These are phyloP conservation scores for Drosophila serrata DNA, from an alignment of 1,140 invertebrate species.

Conservation along the genomic window DNA sequence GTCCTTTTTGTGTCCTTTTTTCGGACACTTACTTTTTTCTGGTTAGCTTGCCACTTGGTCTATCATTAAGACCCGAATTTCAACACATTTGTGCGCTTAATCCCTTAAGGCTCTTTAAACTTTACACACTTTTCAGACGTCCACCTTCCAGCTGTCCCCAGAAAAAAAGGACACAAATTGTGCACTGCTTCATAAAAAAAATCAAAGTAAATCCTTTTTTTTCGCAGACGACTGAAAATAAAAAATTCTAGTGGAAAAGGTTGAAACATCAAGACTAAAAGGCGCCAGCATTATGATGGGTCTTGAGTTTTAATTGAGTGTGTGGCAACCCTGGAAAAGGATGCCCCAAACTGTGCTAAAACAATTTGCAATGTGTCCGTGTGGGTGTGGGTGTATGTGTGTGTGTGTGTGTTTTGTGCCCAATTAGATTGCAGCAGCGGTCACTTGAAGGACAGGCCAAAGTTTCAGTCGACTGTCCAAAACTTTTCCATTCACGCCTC, in stretches of 20 bases:
- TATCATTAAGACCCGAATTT: conserved; percentile 74
- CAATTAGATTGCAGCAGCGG: conserved; percentile 78
- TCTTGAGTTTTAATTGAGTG: conserved; percentile 85
- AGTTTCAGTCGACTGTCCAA: conserved; percentile 53
- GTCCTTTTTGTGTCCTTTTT: conserved; percentile 55
- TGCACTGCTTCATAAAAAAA: conserved; percentile 31
- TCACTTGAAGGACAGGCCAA: conserved; percentile 74
- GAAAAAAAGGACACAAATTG: conserved; percentile 53
- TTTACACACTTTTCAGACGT: conserved; percentile 79
- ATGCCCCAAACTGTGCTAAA: conserved; percentile 72
- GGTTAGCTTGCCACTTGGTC: conserved; percentile 43
- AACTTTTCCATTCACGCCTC: conserved; percentile 76
- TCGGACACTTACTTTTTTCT: conserved; percentile 43
- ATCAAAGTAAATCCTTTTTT: conserved; percentile 75
- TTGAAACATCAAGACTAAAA: conserved; percentile 80
- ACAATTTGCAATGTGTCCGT: conserved; percentile 65
- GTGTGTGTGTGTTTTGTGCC: conserved; percentile 51
- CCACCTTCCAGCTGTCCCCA: conserved; percentile 11
- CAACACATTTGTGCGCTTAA: conserved; percentile 82
- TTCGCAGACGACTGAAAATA: conserved; percentile 29
- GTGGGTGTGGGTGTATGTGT: conserved; percentile 50
- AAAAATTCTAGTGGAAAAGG: conserved; percentile 58
- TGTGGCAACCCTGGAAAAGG: conserved; percentile 55
- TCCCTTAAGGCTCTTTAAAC: conserved; percentile 85
- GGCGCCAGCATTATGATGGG: conserved; percentile 78